A percentile compares a stretch with the other conserved stretches of the same genome.
Conservation (phyloP, 30 jellyfish, hydroid and myxozoan species). For the Pelagia noctiluca region DNA sequence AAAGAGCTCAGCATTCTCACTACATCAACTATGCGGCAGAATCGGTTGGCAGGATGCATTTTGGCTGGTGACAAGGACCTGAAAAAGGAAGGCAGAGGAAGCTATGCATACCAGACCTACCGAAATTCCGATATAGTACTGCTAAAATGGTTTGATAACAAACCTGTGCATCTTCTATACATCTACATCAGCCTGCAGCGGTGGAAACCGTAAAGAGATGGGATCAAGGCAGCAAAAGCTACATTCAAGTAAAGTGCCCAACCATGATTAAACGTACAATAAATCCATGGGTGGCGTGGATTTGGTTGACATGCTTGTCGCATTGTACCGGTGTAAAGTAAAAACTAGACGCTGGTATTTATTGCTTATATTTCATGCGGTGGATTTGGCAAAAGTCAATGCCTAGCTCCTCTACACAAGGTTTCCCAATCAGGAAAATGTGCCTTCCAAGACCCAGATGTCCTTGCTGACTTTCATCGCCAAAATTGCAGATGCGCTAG, state of each 20-base stretch:
- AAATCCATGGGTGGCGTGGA: conserved; percentile 69
- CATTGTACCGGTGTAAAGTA: conserved; percentile 40
- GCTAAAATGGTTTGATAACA: conserved; percentile 40
- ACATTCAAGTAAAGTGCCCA: conserved; percentile 43
- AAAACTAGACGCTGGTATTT: conserved; percentile 60
- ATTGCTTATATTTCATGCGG: conserved; percentile 36
- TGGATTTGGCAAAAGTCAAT: conserved; percentile 67
- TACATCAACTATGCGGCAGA: conserved; percentile 41
- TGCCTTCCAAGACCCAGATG: no score
- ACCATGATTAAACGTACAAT: conserved; percentile 28
- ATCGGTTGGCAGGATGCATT: conserved; percentile 7
- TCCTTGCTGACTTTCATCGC: background rate
- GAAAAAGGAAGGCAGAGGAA: conserved; percentile 54
- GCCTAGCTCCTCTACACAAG: conserved; percentile 70
- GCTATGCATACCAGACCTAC: conserved; percentile 25
- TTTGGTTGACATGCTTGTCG: conserved; percentile 62
- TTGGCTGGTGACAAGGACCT: no score
- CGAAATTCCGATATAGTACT: conserved; percentile 6
- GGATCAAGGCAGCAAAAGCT: conserved; percentile 27
- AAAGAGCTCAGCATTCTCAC: conserved; percentile 42
- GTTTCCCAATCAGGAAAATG: conserved; percentile 24
- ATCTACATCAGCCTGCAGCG: conserved; percentile 29
- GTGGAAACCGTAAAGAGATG: conserved; percentile 43
- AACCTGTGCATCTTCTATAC: conserved; percentile 25
- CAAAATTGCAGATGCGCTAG: background rate